These are phyloP conservation scores for Chymomyza fuscimana DNA, from an alignment of 2,888 invertebrate genomes.

Conservation along the genomic window DNA sequence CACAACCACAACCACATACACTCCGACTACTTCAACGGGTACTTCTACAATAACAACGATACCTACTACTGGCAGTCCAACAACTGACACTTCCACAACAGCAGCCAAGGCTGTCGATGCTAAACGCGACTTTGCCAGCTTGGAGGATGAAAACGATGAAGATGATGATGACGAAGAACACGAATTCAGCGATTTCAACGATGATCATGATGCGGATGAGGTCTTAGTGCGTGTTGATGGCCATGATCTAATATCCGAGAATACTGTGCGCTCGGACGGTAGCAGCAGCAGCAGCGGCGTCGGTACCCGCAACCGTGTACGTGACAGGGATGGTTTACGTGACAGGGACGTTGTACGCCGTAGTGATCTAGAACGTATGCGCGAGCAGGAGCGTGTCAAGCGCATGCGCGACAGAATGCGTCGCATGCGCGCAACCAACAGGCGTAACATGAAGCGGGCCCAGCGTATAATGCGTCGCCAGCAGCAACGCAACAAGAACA, in stretches of 20 bases:
- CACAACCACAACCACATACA: background rate
- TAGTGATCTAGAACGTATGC: slow-evolving; percentile 46
- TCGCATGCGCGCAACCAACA: background rate
- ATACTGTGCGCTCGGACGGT: background rate
- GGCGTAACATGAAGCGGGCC: background rate
- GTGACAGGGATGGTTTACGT: background rate
- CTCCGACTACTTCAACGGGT: background rate
- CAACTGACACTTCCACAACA: background rate
- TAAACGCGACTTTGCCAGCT: too few species aligned
- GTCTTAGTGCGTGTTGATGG: background rate
- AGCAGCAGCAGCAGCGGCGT: background rate
- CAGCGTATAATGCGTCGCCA: slow-evolving; percentile 9
- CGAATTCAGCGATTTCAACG: background rate
- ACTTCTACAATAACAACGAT: background rate
- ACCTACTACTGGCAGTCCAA: background rate
- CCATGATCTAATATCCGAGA: background rate
- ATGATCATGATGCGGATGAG: slow-evolving; percentile 6
- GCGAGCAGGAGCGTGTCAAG: slow-evolving; percentile 47
- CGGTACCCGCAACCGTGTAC: background rate
- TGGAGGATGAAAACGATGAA: slow-evolving; percentile 1
- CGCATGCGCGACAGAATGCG: slow-evolving; percentile 35
- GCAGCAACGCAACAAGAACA: background rate
- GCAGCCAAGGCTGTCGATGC: background rate
- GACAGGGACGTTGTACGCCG: slow-evolving; percentile 2
- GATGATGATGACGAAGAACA: slow-evolving; percentile 15